A percentile compares a stretch with the other conserved stretches of the same genome.
phyloP scores from a whole-genome alignment of 2,888 invertebrate genomes.

The Theristus sp. region DNA sequence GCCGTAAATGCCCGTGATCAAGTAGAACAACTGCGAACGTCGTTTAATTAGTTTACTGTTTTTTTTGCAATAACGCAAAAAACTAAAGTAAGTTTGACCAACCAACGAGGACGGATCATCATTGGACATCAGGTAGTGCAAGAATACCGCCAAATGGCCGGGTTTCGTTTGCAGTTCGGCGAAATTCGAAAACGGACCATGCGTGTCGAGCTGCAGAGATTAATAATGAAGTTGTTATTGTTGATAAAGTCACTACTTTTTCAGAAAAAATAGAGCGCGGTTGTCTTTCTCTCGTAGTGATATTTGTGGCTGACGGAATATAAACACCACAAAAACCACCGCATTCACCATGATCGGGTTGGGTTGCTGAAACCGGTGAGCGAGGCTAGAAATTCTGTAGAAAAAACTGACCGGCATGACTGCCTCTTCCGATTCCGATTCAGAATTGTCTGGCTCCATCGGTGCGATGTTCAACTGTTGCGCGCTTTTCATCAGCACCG shows the following conservation, averaged over 20 bases:
- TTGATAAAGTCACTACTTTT: no score
- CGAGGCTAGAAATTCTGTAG: no score
- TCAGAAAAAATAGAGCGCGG: no score
- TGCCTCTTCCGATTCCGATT: background rate
- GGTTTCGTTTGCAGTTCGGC: conserved; percentile 61
- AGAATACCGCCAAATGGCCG: conserved; percentile 78
- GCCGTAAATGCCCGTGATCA: conserved; percentile 75
- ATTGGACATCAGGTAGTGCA: conserved; percentile 69
- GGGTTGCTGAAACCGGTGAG: no score
- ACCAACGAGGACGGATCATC: conserved; percentile 57
- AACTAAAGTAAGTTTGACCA: conserved; percentile 12
- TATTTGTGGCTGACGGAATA: no score
- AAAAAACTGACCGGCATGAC: background rate
- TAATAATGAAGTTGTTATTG: background rate
- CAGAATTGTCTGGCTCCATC: background rate
- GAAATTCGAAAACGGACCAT: conserved; percentile 70
- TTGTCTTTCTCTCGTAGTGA: no score
- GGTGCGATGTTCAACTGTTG: background rate
- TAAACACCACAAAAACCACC: no score
- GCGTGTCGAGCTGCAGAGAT: conserved; percentile 50
- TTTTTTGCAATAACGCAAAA: background rate
- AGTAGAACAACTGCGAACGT: conserved; percentile 49
- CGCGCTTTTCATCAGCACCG: background rate
- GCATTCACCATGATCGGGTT: no score
- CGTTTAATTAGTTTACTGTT: background rate